Base-by-base conservation (phyloP, 2,888 invertebrate species). In the Mellilla xanthometata region DNA sequence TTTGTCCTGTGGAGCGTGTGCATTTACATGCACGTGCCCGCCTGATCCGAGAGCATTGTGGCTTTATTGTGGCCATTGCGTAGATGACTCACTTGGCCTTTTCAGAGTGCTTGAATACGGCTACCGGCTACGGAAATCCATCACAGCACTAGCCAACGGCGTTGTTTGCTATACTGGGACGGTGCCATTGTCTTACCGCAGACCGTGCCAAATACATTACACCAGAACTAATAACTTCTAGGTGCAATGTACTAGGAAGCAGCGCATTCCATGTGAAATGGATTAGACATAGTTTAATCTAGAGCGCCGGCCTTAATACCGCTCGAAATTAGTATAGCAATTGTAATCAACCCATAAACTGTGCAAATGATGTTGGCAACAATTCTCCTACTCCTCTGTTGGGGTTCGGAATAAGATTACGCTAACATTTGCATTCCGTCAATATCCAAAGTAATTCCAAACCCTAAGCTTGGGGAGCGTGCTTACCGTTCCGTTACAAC, bases 401-500 rank as follows among this genome's bases (percentile, higher is more conserved):
- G 51, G 45, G 45, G 48, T 35, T 46, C 30, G 38, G 46, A 68
- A 71, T 64, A 52, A 65, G 59, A 73, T 75, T 72, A 70, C 65
- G 59, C 38, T 52, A 65, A 57, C 63, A 81, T 81, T 80, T 79
- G 68, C 75, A 76, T 79, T 71, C 69, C 58, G 63, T 59, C 72
- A 67, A 76, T 76, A 76, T 68, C 60, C 58, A n/a, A 36, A 36
- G 36, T 36, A 36, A 36, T 36, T 28, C 28, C 45, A 56, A 64
- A 62, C 62, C 66, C 64, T 61, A 58, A 54, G 59, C 56, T 60
- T 51, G 58, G 64, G 69, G 64, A 61, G 53, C 56, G 58, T 58
- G 66, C 58, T 60, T 61, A 66, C 64, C 62, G 64, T 65, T 52
- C 70, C 68, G 69, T 70, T 67, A 70, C 64, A 69, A 71, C 62